phyloP scores from a whole-genome alignment of 2,113 vertebrate species.

The Platycercus adscitus region DNA sequence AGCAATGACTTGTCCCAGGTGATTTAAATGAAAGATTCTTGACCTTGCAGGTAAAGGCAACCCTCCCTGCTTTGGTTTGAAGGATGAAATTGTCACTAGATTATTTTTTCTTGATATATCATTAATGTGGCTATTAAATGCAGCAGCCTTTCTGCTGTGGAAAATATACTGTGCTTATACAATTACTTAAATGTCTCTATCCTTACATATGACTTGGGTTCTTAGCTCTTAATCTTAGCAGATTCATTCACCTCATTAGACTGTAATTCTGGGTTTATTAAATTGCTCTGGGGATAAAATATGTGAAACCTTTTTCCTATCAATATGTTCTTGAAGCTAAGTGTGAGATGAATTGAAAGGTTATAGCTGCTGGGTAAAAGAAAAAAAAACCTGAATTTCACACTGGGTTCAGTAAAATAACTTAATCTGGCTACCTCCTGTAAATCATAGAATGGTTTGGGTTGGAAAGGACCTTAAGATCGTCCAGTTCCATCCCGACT shows the following conservation, averaged over 20 bases:
- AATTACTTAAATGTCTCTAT: not conserved
- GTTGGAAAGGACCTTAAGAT: not conserved
- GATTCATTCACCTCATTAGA: not conserved
- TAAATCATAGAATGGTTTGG: not conserved
- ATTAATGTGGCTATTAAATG: not conserved
- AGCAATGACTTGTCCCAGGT: not conserved
- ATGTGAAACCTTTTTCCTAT: not conserved
- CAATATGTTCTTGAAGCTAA: not conserved
- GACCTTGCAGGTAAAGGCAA: not conserved
- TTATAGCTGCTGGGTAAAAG: not conserved
- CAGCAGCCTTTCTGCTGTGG: not conserved
- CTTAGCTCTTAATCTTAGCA: not conserved
- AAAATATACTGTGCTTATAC: not conserved
- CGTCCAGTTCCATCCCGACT: not conserved
- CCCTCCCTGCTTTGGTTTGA: not conserved
- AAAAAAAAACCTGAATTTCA: not conserved
- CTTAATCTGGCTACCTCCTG: not conserved
- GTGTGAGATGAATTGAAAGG: not conserved
- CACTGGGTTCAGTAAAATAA: not conserved
- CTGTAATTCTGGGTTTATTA: not conserved
- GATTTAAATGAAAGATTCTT: not conserved
- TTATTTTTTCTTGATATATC: not conserved
- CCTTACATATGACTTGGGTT: not conserved
- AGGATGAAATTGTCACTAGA: not conserved
- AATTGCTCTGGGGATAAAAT: not conserved